These are phyloP conservation scores for Herminia tarsipennalis DNA, from an alignment of 2,888 invertebrate species.

Conservation along the genomic window DNA sequence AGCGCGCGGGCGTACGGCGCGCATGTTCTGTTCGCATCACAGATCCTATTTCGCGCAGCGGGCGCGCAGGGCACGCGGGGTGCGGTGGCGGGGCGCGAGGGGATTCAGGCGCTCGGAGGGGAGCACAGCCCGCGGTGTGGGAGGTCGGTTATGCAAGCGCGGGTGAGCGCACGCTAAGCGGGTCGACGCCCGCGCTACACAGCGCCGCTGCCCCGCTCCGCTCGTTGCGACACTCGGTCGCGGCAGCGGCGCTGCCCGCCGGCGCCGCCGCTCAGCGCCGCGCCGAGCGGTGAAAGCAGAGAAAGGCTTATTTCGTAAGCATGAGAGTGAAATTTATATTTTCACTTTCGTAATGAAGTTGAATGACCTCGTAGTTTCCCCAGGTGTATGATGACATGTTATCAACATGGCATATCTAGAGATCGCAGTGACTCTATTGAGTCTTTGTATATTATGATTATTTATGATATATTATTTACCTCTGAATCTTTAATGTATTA, in stretches of 20 bases:
- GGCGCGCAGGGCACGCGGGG: constrained; percentile 35
- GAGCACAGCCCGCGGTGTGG: constrained; percentile 58
- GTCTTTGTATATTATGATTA: too few relatives aligned
- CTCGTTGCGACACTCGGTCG: constrained; percentile 70
- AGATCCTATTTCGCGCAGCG: constrained; percentile 74
- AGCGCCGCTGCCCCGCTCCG: constrained; percentile 59
- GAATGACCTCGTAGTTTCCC: constrained; percentile 60
- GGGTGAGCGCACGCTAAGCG: constrained; percentile 89
- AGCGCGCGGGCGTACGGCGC: constrained; percentile 42
- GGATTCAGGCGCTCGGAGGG: constrained; percentile 29
- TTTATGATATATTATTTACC: too few relatives aligned
- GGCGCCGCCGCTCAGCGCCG: constrained; percentile 24
- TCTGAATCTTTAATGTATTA: too few relatives aligned
- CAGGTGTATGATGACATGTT: constrained; percentile 27
- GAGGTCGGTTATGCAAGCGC: constrained; percentile 83
- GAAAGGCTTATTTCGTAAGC: constrained; percentile 85
- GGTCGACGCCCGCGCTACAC: constrained; percentile 87
- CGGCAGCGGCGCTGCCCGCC: constrained; percentile 47
- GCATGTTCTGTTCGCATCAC: constrained; percentile 56
- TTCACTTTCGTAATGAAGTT: constrained; percentile 82
- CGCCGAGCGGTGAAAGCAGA: constrained; percentile 77
- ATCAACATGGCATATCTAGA: too few relatives aligned
- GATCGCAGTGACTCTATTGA: too few relatives aligned
- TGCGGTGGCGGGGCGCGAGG: constrained; percentile 25
- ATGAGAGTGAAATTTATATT: constrained; percentile 83